Percentiles rank a stretch among this genome's conserved stretches.
Conservation (phyloP, 2,113 vertebrate genomes). For the Bufo bufo region DNA sequence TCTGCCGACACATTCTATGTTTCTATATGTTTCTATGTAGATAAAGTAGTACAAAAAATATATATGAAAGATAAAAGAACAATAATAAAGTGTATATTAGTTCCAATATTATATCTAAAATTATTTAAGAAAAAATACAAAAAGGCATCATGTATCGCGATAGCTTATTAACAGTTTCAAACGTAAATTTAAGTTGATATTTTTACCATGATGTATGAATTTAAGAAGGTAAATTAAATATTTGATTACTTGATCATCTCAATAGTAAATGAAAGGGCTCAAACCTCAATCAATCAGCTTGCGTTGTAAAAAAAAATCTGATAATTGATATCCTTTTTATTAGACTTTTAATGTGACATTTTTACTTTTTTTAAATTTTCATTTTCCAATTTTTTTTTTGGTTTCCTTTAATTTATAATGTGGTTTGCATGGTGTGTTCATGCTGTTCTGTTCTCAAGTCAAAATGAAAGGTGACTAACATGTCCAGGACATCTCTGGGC, state of each 20-base stretch:
- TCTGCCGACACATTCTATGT: no score
- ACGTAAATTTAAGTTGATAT: no score
- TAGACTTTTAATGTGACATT: background rate
- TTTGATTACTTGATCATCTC: background rate
- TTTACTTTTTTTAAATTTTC: background rate
- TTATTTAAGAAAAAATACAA: no score
- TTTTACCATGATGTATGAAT: no score
- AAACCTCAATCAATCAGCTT: background rate
- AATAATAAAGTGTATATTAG: no score
- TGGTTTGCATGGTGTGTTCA: conserved; percentile 3
- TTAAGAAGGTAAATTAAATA: no score
- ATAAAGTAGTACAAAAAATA: no score
- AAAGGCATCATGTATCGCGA: no score
- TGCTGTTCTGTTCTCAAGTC: background rate
- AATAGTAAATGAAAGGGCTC: background rate
- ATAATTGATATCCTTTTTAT: background rate
- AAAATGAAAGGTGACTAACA: conserved; percentile 13
- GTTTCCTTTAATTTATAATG: background rate
- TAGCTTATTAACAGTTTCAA: no score
- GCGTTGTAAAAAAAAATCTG: background rate
- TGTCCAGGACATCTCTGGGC: conserved; percentile 8
- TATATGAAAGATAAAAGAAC: no score
- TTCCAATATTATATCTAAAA: no score
- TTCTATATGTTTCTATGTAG: no score
- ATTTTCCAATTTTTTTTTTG: background rate